phyloP scores from a whole-genome alignment of 2,797 vertebrate species.

The Gymnothorax reevesii region DNA sequence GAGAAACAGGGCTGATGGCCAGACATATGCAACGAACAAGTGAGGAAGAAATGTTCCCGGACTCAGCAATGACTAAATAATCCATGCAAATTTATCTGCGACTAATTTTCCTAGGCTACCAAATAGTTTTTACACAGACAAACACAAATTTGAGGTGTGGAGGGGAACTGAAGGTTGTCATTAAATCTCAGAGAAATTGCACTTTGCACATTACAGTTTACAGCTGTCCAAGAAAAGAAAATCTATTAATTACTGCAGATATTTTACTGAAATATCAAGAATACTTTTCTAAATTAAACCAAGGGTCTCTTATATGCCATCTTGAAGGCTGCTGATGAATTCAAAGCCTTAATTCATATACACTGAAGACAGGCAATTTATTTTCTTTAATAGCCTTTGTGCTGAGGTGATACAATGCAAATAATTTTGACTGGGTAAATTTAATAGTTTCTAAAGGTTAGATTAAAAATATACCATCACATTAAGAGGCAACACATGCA shows the following conservation, averaged over 20 bases:
- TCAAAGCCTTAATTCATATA: neutral
- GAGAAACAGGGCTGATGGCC: constrained; percentile 74
- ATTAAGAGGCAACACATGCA: neutral
- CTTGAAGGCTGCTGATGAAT: neutral
- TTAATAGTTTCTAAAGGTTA: constrained; percentile 6
- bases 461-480: neutral
- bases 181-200: constrained; percentile 24
- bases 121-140: constrained; percentile 87
- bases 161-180: constrained; percentile 40
- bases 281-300: neutral
- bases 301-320: neutral
- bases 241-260: neutral
- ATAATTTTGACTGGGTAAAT: neutral
- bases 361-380: constrained; percentile 1
- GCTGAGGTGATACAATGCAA: neutral
- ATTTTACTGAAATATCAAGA: neutral
- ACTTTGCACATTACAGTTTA: neutral
- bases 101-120: constrained; percentile 87
- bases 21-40: constrained; percentile 88
- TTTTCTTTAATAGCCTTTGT: neutral
- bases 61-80: constrained; percentile 87
- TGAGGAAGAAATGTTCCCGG: constrained; percentile 86
- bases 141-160: constrained; percentile 78
- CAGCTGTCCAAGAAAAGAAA: neutral
- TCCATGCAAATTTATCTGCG: constrained; percentile 89